Evolutionary conservation across 2,888 invertebrate genomes (phyloP), one percentile per base, ranked within the genome.

Genomic region (Spilosoma lubricipeda): DNA sequence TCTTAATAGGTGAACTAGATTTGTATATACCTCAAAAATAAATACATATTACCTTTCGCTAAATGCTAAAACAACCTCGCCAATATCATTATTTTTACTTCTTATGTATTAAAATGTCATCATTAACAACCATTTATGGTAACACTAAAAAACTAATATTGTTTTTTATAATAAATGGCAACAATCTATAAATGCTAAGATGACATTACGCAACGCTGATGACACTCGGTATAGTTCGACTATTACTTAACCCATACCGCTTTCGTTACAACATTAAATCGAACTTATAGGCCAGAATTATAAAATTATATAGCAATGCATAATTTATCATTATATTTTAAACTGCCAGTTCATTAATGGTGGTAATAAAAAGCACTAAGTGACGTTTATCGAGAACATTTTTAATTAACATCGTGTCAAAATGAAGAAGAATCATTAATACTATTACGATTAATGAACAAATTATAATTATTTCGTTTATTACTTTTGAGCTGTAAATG

Each of bases 281-380:
- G 63, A 82, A 79, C 68, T 79, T 73, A 72, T 75, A 66, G 67
- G 77, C 79, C 71, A 63, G 77, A 79, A 82, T 84, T 79, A 77
- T 79, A 80, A 73, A 76, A 76, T 66, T 71, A 73, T 73, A 76
- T 65, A 75, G 75, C 80, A 80, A 80, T 84, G 77, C 73, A 77
- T 84, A 83, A 83, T 85, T 83, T 81, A 84, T 84, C 73, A 83
- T 67, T 83, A 80, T 69, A 66, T 70, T 75, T 80, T 77, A 63
- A 77, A 72, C 77, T 63, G 78, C 68, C 65, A 63, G 77, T 76
- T 79, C 77, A 83, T 81, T 85, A 85, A 56, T 80, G 71, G 77
- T 65, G 80, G 81, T 71, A 84, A 90, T 90, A 89, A 90, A 90
- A 81, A 86, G 87, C 87, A 84, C 82, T 83, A 85, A 85, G 85